Evolutionary conservation across 2,888 invertebrate genomes (phyloP).

Genomic region (Barypeithes pellucidus): DNA sequence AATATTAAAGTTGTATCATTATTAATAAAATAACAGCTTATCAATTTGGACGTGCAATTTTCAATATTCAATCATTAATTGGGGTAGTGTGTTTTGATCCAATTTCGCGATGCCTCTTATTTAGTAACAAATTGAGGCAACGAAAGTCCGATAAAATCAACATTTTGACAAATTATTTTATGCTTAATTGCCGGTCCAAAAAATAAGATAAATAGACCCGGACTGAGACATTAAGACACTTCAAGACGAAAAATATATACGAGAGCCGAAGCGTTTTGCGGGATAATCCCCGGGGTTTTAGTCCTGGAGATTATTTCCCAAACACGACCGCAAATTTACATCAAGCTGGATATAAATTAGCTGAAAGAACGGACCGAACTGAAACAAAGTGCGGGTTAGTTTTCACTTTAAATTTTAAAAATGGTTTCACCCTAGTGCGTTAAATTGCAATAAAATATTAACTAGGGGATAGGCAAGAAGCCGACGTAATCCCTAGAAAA

Average conservation of each 20-base stretch:
- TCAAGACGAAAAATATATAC: conserved; percentile 38
- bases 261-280: conserved; percentile 37
- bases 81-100: too few relatives aligned
- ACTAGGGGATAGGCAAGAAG: neutral
- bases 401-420: conserved; percentile 47
- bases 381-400: conserved; percentile 42
- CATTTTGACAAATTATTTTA: too few relatives aligned
- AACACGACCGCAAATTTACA: conserved; percentile 49
- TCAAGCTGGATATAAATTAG: conserved; percentile 51
- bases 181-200: neutral
- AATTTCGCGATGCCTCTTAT: too few relatives aligned
- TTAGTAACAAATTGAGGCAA: too few relatives aligned
- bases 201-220: conserved; percentile 23
- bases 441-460: conserved; percentile 36
- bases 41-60: too few relatives aligned
- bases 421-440: conserved; percentile 40
- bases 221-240: conserved; percentile 21
- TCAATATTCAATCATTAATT: too few relatives aligned
- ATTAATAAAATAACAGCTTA: too few relatives aligned
- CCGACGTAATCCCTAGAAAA: neutral
- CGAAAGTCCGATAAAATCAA: too few relatives aligned
- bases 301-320: conserved; percentile 48
- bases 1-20: too few relatives aligned
- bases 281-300: conserved; percentile 48
- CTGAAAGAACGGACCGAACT: conserved; percentile 43